Evolutionary conservation across 2,113 vertebrate genomes (phyloP).

Genomic region (Picathartes gymnocephalus): DNA sequence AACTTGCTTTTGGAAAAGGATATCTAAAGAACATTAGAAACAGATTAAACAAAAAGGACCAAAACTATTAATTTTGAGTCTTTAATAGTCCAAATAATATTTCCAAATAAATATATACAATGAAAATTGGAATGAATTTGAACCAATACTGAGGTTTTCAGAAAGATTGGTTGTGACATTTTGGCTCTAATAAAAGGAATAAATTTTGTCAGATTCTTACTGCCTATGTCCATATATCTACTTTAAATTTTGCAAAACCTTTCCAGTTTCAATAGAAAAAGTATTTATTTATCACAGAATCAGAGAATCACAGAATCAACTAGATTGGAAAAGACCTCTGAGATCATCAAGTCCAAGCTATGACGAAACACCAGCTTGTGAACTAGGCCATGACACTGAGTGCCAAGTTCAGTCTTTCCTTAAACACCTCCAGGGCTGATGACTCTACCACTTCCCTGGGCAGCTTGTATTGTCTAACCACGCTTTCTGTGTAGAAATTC

Average conservation of each 20-base stretch:
- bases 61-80: neutral
- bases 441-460: neutral
- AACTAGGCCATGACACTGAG: neutral
- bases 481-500: rapidly evolving
- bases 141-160: neutral
- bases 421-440: neutral
- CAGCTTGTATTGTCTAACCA: neutral
- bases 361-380: neutral
- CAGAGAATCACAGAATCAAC: neutral
- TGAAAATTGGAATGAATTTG: neutral
- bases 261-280: neutral
- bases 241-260: neutral
- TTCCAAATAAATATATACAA: neutral
- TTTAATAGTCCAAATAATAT: neutral
- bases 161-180: neutral
- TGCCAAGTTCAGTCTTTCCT: neutral
- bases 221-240: neutral
- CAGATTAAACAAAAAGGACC: neutral
- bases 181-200: neutral
- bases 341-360: neutral
- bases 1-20: neutral
- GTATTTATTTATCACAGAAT: neutral
- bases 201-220: neutral
- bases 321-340: neutral
- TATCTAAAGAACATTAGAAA: neutral